phyloP scores from a whole-genome alignment of 2,797 vertebrate genomes.

The Pitangus sulphuratus region DNA sequence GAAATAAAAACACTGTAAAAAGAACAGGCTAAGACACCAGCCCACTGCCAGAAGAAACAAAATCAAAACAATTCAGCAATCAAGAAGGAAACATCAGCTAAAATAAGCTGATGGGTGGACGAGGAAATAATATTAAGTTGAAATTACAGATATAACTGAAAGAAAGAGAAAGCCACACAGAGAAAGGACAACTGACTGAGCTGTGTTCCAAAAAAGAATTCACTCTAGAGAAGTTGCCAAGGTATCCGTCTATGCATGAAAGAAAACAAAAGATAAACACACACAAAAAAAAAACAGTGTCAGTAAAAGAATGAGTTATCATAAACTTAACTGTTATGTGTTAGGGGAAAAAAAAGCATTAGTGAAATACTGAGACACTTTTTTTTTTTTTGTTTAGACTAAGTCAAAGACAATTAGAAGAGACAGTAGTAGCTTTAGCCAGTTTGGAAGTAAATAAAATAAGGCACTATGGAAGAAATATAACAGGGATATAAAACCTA shows the following conservation, averaged over 20 bases:
- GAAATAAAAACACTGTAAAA: neutral
- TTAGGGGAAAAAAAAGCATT: neutral
- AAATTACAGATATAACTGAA: constrained; percentile 25
- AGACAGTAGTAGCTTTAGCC: neutral
- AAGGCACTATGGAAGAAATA: neutral
- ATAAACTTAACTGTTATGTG: neutral
- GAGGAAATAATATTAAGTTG: constrained; percentile 52
- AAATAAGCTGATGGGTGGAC: constrained; percentile 53
- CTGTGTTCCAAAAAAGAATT: neutral
- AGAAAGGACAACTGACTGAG: neutral
- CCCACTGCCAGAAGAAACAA: neutral
- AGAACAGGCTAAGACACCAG: neutral
- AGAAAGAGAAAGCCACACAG: neutral
- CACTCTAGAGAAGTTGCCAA: neutral
- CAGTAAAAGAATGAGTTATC: neutral
- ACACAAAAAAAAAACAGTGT: neutral
- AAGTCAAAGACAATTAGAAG: neutral
- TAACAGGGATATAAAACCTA: neutral
- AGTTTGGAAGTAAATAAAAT: neutral
- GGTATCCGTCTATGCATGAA: neutral
- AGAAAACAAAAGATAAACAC: constrained; percentile 13
- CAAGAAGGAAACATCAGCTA: constrained; percentile 54
- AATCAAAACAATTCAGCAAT: constrained; percentile 8
- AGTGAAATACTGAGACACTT: neutral
- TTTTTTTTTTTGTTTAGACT: neutral